These are phyloP conservation scores for Baryphthengus martii DNA, from an alignment of 2,113 vertebrate species.

Conservation along the genomic window DNA sequence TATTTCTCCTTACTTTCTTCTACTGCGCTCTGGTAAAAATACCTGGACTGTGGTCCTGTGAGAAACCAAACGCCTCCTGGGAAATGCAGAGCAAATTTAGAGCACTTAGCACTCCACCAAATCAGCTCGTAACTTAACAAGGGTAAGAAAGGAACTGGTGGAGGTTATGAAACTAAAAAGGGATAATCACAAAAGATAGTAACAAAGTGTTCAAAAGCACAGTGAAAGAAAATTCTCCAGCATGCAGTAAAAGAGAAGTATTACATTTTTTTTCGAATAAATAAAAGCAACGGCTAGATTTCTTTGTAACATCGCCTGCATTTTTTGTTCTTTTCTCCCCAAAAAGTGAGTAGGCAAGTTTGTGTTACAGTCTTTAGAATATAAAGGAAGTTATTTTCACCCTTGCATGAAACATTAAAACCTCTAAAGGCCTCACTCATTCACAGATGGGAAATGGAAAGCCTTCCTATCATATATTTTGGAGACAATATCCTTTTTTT, in stretches of 20 bases:
- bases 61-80: conserved; percentile 26
- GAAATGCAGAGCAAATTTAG: conserved; percentile 43
- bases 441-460: conserved; percentile 41
- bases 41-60: neutral
- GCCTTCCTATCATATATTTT: conserved; percentile 35
- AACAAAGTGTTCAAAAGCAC: neutral
- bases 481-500: conserved; percentile 54
- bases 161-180: conserved; percentile 10
- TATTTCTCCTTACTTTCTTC: neutral
- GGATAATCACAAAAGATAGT: neutral
- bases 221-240: neutral
- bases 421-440: conserved; percentile 17
- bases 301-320: neutral
- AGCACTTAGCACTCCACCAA: conserved; percentile 2
- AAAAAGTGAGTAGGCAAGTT: neutral
- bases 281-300: neutral
- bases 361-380: neutral
- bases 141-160: neutral
- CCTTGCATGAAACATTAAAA: conserved; percentile 28
- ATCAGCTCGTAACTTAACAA: neutral
- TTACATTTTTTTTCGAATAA: neutral
- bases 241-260: neutral
- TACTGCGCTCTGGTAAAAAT: conserved; percentile 22
- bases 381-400: conserved; percentile 22
- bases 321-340: neutral